Evolutionary conservation across 2,888 invertebrate species (phyloP), one percentile per base, ranked within the genome.

Genomic region (Ommatoiulus sabulosus): DNA sequence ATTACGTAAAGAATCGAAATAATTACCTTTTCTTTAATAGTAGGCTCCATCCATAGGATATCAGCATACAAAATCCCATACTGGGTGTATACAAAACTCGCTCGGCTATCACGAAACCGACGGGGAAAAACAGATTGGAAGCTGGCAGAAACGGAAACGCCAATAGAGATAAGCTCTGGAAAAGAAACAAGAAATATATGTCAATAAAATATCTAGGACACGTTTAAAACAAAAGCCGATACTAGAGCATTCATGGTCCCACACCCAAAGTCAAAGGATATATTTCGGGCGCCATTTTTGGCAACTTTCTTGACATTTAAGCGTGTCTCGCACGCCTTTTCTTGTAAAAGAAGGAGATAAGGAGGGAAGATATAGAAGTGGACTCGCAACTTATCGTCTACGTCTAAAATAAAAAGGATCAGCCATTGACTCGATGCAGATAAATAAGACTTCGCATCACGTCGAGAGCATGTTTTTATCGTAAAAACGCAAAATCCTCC

Each of bases 71-170:
- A 94, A 97, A 98, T 88, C 99, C 99, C 98, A 99, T 98, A 15
- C 98, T 98, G 0, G 99, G 99, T 94, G 98, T 97, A 93, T 99
- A 99, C 5, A 99, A 94, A 86, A 99, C 96, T 90, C 98, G 94
- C 93, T 99, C 99, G 1, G 99, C 99, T 52, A 99, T 96, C 90
- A 99, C 99, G 93, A 99, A 99, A 1, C 99, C 99, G 88, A 99
- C 99, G 0, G 98, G 98, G 93, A 99, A 99, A 94, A 99, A 98
- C 87, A 99, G 94, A 94, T 99, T 99, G 87, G 98, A 98, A 0
- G 99, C 98, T 88, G 98, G 99, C 90, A 99, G 94, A 93, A 98
- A 99, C 87, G 99, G 98, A 89, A 98, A 94, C 89, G 97, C 95
- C 92, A 98, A 94, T 92, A 98, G 95, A 72, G 97, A 96, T 90